These are phyloP conservation scores for Lacerta viridis DNA, from an alignment of 2,797 vertebrate genomes.

Conservation along the genomic window DNA sequence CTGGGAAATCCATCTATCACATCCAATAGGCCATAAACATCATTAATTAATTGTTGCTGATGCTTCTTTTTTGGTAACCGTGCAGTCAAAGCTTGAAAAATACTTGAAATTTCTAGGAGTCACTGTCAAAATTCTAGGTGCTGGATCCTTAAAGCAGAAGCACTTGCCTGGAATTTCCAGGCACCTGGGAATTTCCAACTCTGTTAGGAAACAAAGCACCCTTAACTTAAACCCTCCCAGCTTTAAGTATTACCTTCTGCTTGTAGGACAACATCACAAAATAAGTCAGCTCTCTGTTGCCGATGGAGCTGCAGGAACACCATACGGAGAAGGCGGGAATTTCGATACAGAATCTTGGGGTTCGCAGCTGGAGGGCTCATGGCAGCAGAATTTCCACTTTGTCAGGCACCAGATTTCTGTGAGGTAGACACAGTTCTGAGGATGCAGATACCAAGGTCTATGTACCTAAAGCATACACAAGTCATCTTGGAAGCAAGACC, in stretches of 20 bases:
- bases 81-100: background rate
- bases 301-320: slow-evolving; percentile 80
- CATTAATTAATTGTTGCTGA: background rate
- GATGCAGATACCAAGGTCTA: background rate
- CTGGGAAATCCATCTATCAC: background rate
- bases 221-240: background rate
- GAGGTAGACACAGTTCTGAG: background rate
- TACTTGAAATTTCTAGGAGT: background rate
- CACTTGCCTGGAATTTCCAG: background rate
- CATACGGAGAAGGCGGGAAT: slow-evolving; percentile 75
- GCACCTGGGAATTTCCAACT: background rate
- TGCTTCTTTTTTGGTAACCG: background rate
- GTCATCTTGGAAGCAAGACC: background rate
- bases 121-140: background rate
- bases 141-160: background rate
- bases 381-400: slow-evolving; percentile 34
- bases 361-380: slow-evolving; percentile 61
- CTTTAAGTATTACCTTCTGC: slow-evolving; percentile 77
- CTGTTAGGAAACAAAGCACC: background rate
- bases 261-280: slow-evolving; percentile 80
- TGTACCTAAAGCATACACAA: background rate
- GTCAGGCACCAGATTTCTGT: background rate
- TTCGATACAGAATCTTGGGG: slow-evolving; percentile 77
- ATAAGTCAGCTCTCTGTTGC: slow-evolving; percentile 78
- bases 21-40: background rate